A percentile compares a stretch with the other conserved stretches of the same genome.
phyloP scores from a whole-genome alignment of 2,888 invertebrate genomes.

The Aphrophora alni region DNA sequence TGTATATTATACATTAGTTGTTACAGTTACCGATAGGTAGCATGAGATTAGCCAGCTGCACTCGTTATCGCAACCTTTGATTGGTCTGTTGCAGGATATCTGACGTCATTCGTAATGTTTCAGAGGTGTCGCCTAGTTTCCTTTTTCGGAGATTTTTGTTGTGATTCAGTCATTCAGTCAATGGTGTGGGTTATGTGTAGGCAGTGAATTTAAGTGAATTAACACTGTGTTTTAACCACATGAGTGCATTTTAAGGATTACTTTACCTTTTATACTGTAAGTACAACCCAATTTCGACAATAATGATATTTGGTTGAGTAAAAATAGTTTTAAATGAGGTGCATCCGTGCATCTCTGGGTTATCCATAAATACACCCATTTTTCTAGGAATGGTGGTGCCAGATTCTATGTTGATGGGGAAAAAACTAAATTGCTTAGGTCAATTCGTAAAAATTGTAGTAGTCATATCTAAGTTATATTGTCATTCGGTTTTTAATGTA shows the following conservation, averaged over 20 bases:
- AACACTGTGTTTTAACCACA: background rate
- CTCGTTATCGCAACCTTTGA: background rate
- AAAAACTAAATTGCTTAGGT: background rate
- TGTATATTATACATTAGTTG: no score
- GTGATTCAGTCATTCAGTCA: background rate
- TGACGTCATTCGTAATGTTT: background rate
- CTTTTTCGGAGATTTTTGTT: constrained; percentile 9
- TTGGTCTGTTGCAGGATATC: background rate
- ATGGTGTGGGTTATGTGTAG: background rate
- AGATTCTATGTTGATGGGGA: background rate
- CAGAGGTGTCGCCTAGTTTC: background rate
- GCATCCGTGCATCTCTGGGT: background rate
- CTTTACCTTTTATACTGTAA: background rate
- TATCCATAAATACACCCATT: background rate
- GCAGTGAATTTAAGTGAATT: background rate
- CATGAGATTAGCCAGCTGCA: background rate
- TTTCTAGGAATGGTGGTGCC: background rate
- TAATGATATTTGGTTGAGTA: background rate
- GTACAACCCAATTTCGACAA: background rate
- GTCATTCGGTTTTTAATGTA: no score
- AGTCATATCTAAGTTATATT: background rate
- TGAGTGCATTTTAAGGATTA: background rate
- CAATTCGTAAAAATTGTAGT: background rate
- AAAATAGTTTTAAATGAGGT: background rate
- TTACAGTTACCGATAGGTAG: background rate